A percentile compares a stretch with the other conserved stretches of the same genome.
phyloP scores from a whole-genome alignment of 2,797 vertebrate genomes.

The Sylvilagus floridanus region DNA sequence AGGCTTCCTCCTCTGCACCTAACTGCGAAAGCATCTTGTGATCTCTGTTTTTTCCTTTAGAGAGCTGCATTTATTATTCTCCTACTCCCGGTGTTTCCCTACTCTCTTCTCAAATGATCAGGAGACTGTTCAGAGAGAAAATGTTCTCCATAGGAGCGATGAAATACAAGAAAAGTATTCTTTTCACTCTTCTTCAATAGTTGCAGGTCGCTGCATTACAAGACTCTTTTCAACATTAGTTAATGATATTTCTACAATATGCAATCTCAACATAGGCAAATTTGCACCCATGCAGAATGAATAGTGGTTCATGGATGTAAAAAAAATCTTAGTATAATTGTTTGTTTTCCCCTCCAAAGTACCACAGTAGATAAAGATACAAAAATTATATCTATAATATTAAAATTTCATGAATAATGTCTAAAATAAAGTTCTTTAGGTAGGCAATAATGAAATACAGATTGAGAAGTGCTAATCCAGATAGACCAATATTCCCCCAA shows the following conservation, averaged over 20 bases:
- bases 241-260: constrained; percentile 37
- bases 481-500: neutral
- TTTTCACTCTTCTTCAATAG: neutral
- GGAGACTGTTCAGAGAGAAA: constrained; percentile 38
- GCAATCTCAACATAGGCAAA: neutral
- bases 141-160: neutral
- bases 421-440: neutral
- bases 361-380: neutral
- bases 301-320: neutral
- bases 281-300: neutral
- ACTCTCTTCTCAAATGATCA: constrained; percentile 41
- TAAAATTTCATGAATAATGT: constrained; percentile 32
- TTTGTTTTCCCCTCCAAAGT: neutral
- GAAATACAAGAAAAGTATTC: neutral
- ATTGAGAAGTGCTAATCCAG: constrained; percentile 49
- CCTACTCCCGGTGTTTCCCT: constrained; percentile 3
- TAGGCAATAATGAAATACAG: constrained; percentile 51
- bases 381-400: neutral
- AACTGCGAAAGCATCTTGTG: neutral
- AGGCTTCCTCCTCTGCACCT: neutral
- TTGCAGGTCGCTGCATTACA: neutral
- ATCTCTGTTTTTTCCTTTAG: neutral
- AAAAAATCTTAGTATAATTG: neutral
- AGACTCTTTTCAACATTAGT: constrained; percentile 14
- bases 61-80: constrained; percentile 7